Evolutionary conservation across 2,113 vertebrate genomes (phyloP).

Genomic region (Paramisgurnus dabryanus): DNA sequence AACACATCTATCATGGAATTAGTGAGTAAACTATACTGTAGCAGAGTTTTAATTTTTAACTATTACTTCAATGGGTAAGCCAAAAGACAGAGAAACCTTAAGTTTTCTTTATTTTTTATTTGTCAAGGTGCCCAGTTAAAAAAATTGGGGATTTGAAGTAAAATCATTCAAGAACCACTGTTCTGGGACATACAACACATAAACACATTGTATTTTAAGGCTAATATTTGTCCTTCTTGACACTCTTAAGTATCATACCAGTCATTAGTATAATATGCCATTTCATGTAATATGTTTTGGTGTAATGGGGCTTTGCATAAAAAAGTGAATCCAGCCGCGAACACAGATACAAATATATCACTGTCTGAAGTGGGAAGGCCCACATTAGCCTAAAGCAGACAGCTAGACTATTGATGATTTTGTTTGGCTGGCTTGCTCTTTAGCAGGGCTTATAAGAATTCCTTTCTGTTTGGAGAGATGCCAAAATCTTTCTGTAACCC

Average conservation of each 20-base stretch:
- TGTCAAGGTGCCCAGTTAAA: too few species aligned
- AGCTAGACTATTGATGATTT: constrained; percentile 24
- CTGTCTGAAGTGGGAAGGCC: constrained; percentile 6
- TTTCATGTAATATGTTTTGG: constrained; percentile 16
- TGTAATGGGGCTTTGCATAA: constrained; percentile 24
- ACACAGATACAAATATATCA: not conserved
- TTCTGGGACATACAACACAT: not conserved
- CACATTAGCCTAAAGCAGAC: constrained; percentile 23
- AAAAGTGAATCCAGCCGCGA: not conserved
- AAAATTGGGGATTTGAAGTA: not conserved
- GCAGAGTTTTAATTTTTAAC: too few species aligned
- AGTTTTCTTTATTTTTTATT: too few species aligned
- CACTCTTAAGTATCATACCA: not conserved
- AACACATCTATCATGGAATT: too few species aligned
- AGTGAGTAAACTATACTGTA: too few species aligned
- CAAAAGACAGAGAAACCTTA: too few species aligned
- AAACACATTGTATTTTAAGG: not conserved
- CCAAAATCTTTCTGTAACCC: not conserved
- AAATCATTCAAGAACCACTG: not conserved
- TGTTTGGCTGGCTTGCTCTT: constrained; percentile 13
- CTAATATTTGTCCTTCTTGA: not conserved
- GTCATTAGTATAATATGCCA: not conserved
- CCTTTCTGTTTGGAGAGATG: not conserved
- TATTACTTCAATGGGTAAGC: too few species aligned
- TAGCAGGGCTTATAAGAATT: not conserved